A percentile compares a stretch with the other conserved stretches of the same genome.
phyloP scores from a whole-genome alignment of 1,140 invertebrate species.

The Meloidogyne exigua region DNA sequence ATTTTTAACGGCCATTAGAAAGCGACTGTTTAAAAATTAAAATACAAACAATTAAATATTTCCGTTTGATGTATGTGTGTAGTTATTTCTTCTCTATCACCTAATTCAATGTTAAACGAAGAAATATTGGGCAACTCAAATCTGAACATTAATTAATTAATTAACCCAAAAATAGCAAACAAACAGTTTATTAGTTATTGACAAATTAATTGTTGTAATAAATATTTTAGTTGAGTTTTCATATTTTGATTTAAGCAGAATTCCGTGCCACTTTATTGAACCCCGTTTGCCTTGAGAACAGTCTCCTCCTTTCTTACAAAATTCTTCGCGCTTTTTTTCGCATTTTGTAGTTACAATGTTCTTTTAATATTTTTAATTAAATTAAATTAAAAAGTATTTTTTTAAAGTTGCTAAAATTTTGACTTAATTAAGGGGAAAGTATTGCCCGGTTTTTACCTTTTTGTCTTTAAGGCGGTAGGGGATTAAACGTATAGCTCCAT shows the following conservation, averaged over 20 bases:
- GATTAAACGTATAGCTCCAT: neutral
- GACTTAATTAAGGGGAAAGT: too few species aligned
- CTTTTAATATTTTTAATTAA: neutral
- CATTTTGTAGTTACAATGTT: neutral
- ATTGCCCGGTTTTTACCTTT: too few species aligned
- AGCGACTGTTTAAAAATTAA: too few species aligned
- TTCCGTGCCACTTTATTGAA: neutral
- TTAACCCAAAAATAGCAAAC: too few species aligned
- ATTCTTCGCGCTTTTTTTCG: neutral
- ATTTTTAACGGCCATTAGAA: too few species aligned
- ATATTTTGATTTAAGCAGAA: neutral
- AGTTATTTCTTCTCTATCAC: neutral
- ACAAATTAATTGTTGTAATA: neutral
- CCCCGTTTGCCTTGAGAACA: neutral
- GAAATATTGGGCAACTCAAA: neutral
- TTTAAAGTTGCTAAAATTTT: too few species aligned
- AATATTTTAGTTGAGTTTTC: neutral
- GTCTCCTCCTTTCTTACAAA: neutral
- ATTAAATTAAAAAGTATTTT: neutral
- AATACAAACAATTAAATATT: too few species aligned
- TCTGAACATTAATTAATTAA: neutral
- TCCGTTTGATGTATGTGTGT: neutral
- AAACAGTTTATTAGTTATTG: neutral
- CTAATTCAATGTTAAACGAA: neutral
- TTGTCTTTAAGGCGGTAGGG: neutral